Percentiles rank a stretch among this genome's conserved stretches.
phyloP scores from a whole-genome alignment of 2,797 vertebrate genomes.

The Molossus alvarezi region DNA sequence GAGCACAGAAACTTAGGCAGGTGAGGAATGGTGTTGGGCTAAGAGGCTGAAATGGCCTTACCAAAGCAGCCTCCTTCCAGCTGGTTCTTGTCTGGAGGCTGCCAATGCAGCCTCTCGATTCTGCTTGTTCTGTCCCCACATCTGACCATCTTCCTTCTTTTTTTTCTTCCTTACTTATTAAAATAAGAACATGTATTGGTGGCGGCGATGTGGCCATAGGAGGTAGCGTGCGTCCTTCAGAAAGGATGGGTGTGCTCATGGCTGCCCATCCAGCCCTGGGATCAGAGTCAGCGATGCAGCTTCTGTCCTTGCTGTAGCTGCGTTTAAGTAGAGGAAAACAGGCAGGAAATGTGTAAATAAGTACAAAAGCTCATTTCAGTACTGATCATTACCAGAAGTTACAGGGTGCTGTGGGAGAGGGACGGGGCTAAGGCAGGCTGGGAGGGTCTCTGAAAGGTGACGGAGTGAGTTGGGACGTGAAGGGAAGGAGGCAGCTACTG shows the following conservation, averaged over 20 bases:
- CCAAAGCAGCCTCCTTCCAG: neutral
- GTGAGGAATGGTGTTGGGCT: too few relatives aligned
- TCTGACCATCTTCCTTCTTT: neutral
- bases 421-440: accelerated
- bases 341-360: neutral
- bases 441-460: neutral
- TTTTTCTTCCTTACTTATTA: neutral
- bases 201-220: accelerated
- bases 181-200: neutral
- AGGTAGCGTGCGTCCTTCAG: accelerated
- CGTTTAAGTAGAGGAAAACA: neutral
- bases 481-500: neutral
- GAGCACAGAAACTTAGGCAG: accelerated
- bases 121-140: neutral
- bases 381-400: accelerated
- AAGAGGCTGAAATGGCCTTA: neutral
- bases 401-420: accelerated
- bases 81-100: neutral
- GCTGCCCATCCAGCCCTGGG: neutral
- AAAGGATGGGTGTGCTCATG: accelerated
- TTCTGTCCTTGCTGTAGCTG: neutral
- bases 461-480: accelerated
- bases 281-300: neutral
- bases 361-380: accelerated
- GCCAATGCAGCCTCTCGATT: neutral